Evolutionary conservation across 35 echinoderm and acorn worm genomes (phyloP), one percentile per base, ranked within the genome.

Genomic region (Apostichopus japonicus): DNA sequence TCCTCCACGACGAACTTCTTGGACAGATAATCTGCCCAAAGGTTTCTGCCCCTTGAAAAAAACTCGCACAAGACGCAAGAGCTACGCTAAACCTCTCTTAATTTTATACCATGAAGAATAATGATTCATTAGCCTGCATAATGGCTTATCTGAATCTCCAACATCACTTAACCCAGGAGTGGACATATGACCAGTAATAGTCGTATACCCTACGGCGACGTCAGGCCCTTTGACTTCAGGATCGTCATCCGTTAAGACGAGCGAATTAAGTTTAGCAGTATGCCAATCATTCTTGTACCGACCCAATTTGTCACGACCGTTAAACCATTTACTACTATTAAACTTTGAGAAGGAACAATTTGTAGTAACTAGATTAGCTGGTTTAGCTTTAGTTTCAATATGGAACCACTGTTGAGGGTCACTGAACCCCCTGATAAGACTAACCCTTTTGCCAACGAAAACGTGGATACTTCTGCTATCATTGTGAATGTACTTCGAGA

Each of bases 401-500:
- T 92, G 71, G 59, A 33, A 78, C 91, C 91, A 92, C 23, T 92
- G 78, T 10, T 54, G 14, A 11, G 92, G 90, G 23, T 92, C 24
- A 17, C 62, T 90, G 4, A 24, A 55, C 24, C 79, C 73, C 15
- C 19, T 82, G 80, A 95, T 92, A 78, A 75, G 1, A 71, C 51
- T 87, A 17, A 95, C 56, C 15, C 90, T 86, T 25, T 95, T 95
- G 1, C 56, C 94, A 3, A 95, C 94, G 72, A 78, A 95, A 10
- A 91, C 90, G 27, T 92, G 24, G 23, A 95, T 92, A 75, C 94
- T 86, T 59, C 90, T 92, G 22, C 90, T 91, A 21, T 95, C 94
- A 76, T 87, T 90, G 1, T 57, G 54, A 70, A 93, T 93, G 23
- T 92, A 92, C 67, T 95, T 92, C 23, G 79, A 27, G 4, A 95